Percentiles rank a stretch among this genome's conserved stretches.
Conservation (phyloP, 2,888 invertebrate species). For the Drosophila kuntzei region DNA sequence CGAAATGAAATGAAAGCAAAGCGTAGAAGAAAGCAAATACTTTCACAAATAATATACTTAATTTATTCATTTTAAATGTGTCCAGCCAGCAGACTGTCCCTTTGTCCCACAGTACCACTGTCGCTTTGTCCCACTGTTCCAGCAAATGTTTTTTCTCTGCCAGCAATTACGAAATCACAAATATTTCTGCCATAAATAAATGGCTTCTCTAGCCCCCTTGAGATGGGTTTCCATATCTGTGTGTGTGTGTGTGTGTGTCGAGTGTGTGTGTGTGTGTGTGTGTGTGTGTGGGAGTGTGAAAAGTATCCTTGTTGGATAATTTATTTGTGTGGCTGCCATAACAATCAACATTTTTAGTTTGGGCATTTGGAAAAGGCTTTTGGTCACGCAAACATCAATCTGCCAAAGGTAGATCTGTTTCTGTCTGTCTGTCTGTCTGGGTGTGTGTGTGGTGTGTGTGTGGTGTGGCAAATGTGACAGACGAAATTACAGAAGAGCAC, state of each 20-base stretch:
- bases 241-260: neutral
- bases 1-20: conserved; percentile 16
- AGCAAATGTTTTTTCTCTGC: neutral
- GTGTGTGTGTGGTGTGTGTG: conserved; percentile 16
- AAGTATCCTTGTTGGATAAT: conserved; percentile 35
- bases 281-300: conserved; percentile 4
- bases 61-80: conserved; percentile 62
- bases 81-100: conserved; percentile 8
- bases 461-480: conserved; percentile 58
- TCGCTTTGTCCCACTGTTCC: neutral
- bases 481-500: conserved; percentile 50
- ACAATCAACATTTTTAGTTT: conserved; percentile 48
- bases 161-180: conserved; percentile 14
- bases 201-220: neutral
- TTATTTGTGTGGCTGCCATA: conserved; percentile 35
- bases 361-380: conserved; percentile 36
- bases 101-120: neutral
- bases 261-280: neutral
- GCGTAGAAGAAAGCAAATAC: conserved; percentile 21
- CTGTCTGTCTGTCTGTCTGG: neutral
- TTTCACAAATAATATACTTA: conserved; percentile 58
- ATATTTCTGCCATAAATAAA: conserved; percentile 8
- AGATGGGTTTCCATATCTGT: neutral
- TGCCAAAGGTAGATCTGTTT: conserved; percentile 20
- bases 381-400: conserved; percentile 52